Percentiles rank a stretch among this genome's conserved stretches.
phyloP scores from a whole-genome alignment of 1,140 invertebrate genomes.

The Ostrea denselamellosa region DNA sequence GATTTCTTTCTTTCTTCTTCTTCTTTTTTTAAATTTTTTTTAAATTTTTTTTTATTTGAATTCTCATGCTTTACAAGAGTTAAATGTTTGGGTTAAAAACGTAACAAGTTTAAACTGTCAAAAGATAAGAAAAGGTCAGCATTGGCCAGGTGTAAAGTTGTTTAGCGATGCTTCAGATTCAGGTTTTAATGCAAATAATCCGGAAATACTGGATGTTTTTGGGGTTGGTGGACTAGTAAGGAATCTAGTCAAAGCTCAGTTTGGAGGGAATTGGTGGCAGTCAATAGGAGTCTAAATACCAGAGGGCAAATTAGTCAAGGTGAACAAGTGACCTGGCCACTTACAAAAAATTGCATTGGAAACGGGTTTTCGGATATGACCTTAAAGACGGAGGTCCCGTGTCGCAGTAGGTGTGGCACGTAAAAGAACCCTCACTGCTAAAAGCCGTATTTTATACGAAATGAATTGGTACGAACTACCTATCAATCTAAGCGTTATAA shows the following conservation, averaged over 20 bases:
- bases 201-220: background rate
- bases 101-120: constrained; percentile 4
- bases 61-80: background rate
- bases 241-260: background rate
- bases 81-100: background rate
- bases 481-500: too few relatives aligned
- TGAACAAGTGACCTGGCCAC: constrained; percentile 1
- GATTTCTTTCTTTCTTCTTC: too few relatives aligned
- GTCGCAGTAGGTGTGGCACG: too few relatives aligned
- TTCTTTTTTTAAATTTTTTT: too few relatives aligned
- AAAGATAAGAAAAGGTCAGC: background rate
- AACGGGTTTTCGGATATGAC: constrained; percentile 33
- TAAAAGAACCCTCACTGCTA: too few relatives aligned
- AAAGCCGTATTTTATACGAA: too few relatives aligned
- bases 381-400: too few relatives aligned
- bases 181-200: constrained; percentile 28
- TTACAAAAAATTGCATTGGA: constrained; percentile 44
- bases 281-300: constrained; percentile 23
- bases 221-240: background rate
- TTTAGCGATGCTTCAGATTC: constrained; percentile 4
- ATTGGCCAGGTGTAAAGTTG: too few relatives aligned
- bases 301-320: background rate
- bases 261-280: constrained; percentile 16
- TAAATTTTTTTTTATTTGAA: constrained; percentile 36
- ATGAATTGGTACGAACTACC: too few relatives aligned